Evolutionary conservation across 2,888 invertebrate genomes (phyloP).

Genomic region (Lepidonotus clava): DNA sequence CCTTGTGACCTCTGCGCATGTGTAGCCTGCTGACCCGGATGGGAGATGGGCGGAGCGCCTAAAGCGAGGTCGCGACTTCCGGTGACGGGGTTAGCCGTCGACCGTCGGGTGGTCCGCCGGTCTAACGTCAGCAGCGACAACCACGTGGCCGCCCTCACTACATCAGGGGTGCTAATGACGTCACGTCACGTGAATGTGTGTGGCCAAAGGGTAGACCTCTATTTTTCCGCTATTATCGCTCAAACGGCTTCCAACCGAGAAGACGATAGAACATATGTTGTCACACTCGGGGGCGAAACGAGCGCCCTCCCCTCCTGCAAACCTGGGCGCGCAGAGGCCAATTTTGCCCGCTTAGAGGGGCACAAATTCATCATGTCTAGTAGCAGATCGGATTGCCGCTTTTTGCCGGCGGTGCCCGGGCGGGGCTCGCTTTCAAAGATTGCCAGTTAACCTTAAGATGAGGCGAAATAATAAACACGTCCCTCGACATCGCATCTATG

Average conservation of each 20-base stretch:
- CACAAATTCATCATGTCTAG: slow-evolving; percentile 33
- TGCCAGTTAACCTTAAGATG: slow-evolving; percentile 25
- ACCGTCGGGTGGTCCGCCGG: slow-evolving; percentile 4
- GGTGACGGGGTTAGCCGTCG: neutral
- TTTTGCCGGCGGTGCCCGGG: neutral
- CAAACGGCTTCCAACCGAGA: neutral
- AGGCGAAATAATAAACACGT: slow-evolving; percentile 34
- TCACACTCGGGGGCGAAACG: neutral
- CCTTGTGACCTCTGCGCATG: slow-evolving; percentile 3
- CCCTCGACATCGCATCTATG: slow-evolving; percentile 18
- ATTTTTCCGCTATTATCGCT: slow-evolving; percentile 30
- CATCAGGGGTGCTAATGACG: neutral
- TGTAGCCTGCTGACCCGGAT: neutral
- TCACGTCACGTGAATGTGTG: slow-evolving; percentile 6
- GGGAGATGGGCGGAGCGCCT: neutral
- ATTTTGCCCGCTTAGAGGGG: slow-evolving; percentile 18
- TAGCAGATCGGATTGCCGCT: neutral
- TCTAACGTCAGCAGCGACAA: neutral
- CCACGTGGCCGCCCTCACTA: neutral
- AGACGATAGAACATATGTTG: slow-evolving; percentile 17
- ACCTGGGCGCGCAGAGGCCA: neutral
- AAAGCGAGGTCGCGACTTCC: neutral
- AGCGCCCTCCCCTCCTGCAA: neutral
- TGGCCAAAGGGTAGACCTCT: neutral
- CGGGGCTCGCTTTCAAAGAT: slow-evolving; percentile 10